These are phyloP conservation scores for Chionoecetes opilio DNA, from an alignment of 1,140 invertebrate species.

Conservation along the genomic window DNA sequence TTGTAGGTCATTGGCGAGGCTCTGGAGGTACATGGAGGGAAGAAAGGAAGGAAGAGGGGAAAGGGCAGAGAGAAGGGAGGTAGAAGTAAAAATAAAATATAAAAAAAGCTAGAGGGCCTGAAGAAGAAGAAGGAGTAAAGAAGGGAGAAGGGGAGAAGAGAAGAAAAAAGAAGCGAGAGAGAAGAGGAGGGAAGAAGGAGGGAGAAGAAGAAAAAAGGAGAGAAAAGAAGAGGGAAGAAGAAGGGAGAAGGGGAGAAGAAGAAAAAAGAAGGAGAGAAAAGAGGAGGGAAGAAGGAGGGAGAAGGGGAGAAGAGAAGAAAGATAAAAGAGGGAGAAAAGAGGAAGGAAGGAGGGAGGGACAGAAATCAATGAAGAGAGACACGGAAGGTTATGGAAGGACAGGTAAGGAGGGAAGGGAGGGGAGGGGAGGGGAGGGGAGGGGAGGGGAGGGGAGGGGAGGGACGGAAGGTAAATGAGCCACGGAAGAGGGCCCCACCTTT, in stretches of 20 bases:
- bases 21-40: neutral
- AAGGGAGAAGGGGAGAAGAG: too few relatives aligned
- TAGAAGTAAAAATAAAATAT: neutral
- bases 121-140: too few relatives aligned
- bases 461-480: neutral
- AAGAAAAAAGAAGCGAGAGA: neutral
- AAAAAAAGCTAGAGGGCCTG: too few relatives aligned
- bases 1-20: neutral
- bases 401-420: neutral
- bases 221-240: too few relatives aligned
- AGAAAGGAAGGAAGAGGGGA: neutral
- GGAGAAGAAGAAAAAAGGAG: neutral
- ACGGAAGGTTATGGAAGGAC: neutral
- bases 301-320: too few relatives aligned
- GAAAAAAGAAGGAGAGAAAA: too few relatives aligned
- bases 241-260: too few relatives aligned
- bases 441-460: neutral
- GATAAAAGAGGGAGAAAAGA: too few relatives aligned
- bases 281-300: too few relatives aligned
- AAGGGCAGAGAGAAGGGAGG: neutral
- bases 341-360: too few relatives aligned
- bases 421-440: too few relatives aligned
- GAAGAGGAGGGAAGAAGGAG: neutral
- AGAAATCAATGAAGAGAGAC: neutral
- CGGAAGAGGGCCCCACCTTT: neutral